Conservation (phyloP, 2,797 vertebrate species). For the Bradypodion ventrale region DNA sequence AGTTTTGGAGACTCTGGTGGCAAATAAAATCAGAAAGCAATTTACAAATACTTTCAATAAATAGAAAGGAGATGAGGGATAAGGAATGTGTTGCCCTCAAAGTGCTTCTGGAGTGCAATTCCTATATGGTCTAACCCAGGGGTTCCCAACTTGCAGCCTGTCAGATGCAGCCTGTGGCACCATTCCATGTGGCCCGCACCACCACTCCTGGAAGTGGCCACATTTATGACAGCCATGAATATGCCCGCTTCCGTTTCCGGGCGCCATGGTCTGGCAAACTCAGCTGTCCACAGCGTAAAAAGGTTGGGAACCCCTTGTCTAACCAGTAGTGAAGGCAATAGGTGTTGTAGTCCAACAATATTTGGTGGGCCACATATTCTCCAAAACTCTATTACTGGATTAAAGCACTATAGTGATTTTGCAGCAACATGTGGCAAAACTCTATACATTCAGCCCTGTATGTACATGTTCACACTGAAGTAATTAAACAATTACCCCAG, state of each 20-base stretch:
- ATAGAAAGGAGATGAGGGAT: background rate
- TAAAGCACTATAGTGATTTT: background rate
- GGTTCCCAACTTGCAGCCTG: no score
- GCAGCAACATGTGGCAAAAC: background rate
- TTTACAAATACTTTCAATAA: background rate
- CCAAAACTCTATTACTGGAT: background rate
- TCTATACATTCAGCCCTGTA: background rate
- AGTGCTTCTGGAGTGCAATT: background rate
- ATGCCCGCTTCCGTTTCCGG: no score
- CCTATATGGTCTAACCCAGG: no score
- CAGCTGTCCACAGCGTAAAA: no score
- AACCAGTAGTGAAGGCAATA: background rate
- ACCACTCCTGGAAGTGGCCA: no score
- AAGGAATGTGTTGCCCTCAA: background rate
- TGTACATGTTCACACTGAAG: constrained; percentile 22
- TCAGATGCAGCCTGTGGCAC: no score
- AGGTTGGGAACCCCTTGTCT: no score
- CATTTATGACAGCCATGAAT: no score
- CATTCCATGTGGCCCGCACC: no score
- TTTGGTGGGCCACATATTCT: background rate
- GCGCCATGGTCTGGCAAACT: no score
- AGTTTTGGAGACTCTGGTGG: no score
- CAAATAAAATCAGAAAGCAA: no score
- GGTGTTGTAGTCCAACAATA: background rate
- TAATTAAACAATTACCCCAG: background rate